Conservation (phyloP, 2,113 vertebrate genomes). For the Corvus cornix region DNA sequence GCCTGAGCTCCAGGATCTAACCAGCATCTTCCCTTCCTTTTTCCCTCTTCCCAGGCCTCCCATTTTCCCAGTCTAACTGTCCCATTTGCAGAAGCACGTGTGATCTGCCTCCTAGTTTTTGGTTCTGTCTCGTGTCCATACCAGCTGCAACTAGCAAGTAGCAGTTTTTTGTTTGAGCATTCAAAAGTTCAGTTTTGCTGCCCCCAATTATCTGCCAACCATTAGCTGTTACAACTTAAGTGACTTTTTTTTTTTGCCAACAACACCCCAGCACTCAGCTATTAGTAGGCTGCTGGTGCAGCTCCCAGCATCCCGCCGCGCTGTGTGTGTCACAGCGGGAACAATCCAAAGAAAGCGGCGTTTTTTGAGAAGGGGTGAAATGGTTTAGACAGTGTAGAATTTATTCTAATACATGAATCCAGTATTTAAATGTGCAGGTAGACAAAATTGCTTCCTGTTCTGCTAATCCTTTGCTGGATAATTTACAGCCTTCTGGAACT, state of each 20-base stretch:
- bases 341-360: neutral
- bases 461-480: conserved; percentile 26
- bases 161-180: neutral
- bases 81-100: fast-evolving
- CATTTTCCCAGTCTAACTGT: neutral
- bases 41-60: neutral
- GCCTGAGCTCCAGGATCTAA: neutral
- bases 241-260: neutral
- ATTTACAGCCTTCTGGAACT: conserved; percentile 43
- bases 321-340: neutral
- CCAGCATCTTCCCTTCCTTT: neutral
- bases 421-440: neutral
- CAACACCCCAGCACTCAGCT: neutral
- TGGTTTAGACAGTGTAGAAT: neutral
- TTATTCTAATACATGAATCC: neutral
- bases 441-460: neutral
- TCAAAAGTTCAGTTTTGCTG: neutral
- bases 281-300: neutral
- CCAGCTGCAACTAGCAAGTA: neutral
- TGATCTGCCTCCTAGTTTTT: fast-evolving
- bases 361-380: neutral
- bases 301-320: neutral
- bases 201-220: neutral
- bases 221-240: neutral
- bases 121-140: fast-evolving